Evolutionary conservation across 2,888 invertebrate genomes (phyloP).

Genomic region (Trachelus troglodyta): DNA sequence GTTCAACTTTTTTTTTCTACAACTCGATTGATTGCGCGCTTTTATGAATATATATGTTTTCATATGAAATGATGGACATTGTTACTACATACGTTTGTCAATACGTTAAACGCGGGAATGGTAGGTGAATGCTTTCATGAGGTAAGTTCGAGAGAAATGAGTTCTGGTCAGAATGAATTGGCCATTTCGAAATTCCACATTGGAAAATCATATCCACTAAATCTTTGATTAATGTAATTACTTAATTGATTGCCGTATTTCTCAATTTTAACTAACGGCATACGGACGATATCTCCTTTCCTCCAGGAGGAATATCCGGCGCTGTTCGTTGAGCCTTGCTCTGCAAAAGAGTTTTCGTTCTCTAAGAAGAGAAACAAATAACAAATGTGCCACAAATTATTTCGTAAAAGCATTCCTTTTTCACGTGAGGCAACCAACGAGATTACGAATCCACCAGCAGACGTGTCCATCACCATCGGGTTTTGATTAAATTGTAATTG

Average conservation of each 20-base stretch:
- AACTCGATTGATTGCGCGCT: neutral
- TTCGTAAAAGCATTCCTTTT: neutral
- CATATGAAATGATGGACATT: no score
- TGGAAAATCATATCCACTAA: slow-evolving; percentile 35
- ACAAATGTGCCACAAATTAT: neutral
- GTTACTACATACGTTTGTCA: neutral
- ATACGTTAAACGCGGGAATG: neutral
- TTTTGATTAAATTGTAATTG: neutral
- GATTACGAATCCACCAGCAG: neutral
- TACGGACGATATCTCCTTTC: slow-evolving; percentile 17
- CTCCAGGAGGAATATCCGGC: slow-evolving; percentile 32
- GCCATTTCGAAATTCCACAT: slow-evolving; percentile 31
- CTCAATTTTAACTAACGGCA: slow-evolving; percentile 28
- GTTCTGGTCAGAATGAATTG: neutral
- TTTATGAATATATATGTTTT: neutral
- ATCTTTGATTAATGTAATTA: slow-evolving; percentile 41
- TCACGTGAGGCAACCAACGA: neutral
- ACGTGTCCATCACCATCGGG: neutral
- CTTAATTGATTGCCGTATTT: slow-evolving; percentile 42
- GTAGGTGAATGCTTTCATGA: neutral
- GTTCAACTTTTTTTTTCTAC: neutral
- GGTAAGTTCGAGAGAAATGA: neutral
- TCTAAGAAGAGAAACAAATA: neutral
- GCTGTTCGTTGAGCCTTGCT: slow-evolving; percentile 28
- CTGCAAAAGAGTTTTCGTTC: slow-evolving; percentile 30